These are phyloP conservation scores for Grantiella picta DNA, from an alignment of 2,113 vertebrate genomes.

Conservation along the genomic window DNA sequence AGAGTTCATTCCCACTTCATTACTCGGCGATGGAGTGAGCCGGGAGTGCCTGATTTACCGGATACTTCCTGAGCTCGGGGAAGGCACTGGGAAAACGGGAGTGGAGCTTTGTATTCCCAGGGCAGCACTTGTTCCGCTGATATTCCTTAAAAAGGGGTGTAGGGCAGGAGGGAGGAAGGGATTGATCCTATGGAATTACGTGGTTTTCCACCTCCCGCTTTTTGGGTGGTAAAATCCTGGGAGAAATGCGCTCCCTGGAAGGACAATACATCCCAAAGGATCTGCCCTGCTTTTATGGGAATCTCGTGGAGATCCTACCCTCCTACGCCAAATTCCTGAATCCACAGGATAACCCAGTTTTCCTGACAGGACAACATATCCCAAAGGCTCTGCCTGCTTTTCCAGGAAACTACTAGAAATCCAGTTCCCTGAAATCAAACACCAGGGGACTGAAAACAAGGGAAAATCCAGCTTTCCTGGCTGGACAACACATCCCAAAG, in stretches of 20 bases:
- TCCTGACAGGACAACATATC: not conserved
- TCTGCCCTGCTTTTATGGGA: not conserved
- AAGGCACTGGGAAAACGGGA: not conserved
- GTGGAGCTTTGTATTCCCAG: not conserved
- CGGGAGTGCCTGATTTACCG: conserved; percentile 18
- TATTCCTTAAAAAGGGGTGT: not conserved
- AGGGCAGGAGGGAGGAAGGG: not conserved
- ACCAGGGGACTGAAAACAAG: not conserved
- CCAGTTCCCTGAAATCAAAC: not conserved
- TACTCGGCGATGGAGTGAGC: conserved; percentile 37
- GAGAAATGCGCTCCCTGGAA: not conserved
- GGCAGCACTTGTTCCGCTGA: not conserved
- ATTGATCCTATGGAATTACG: accelerated
- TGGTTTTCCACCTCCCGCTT: not conserved
- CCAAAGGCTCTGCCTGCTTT: not conserved
- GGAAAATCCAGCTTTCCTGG: not conserved
- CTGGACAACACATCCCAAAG: not conserved
- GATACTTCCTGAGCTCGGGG: not conserved
- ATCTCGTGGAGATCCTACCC: not conserved
- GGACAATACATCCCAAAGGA: not conserved
- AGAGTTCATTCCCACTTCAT: conserved; percentile 71
- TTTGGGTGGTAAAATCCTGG: not conserved
- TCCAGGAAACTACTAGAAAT: not conserved
- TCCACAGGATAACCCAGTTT: not conserved
- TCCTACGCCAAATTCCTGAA: not conserved